A percentile compares a stretch with the other conserved stretches of the same genome.
Evolutionary conservation across 2,113 vertebrate genomes (phyloP).

Genomic region (Chloropsis cyanopogon): DNA sequence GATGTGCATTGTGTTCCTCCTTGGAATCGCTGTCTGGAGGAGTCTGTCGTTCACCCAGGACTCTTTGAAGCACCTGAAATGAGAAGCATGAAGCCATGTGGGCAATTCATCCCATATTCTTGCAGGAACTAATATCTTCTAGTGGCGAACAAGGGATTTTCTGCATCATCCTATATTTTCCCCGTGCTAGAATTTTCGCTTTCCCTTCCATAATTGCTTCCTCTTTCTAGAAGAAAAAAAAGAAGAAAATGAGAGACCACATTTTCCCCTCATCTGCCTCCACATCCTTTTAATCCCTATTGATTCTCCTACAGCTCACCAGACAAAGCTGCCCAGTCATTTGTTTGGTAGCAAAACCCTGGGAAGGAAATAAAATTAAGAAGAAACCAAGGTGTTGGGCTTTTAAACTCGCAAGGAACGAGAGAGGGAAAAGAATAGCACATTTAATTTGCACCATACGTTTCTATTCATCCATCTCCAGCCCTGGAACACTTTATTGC

Average conservation of each 20-base stretch:
- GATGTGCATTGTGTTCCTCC: neutral
- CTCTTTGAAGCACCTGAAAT: neutral
- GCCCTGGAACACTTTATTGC: slow-evolving; percentile 15
- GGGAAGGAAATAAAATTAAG: neutral
- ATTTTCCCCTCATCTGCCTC: neutral
- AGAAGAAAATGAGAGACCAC: neutral
- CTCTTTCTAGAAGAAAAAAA: neutral
- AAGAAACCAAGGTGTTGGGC: neutral
- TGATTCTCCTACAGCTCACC: neutral
- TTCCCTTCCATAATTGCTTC: neutral
- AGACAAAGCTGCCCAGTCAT: neutral
- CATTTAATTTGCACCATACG: neutral
- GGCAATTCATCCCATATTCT: neutral
- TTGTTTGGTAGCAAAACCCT: neutral
- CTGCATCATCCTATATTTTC: neutral
- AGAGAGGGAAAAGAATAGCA: neutral
- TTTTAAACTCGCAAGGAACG: neutral
- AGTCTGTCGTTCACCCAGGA: neutral
- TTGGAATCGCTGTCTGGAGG: neutral
- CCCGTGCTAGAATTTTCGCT: neutral
- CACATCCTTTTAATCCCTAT: neutral
- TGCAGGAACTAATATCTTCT: neutral
- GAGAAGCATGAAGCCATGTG: neutral
- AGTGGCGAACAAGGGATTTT: neutral
- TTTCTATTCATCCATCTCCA: slow-evolving; percentile 22